Evolutionary conservation across 2,888 invertebrate species (phyloP).

Genomic region (Oligia strigilis): DNA sequence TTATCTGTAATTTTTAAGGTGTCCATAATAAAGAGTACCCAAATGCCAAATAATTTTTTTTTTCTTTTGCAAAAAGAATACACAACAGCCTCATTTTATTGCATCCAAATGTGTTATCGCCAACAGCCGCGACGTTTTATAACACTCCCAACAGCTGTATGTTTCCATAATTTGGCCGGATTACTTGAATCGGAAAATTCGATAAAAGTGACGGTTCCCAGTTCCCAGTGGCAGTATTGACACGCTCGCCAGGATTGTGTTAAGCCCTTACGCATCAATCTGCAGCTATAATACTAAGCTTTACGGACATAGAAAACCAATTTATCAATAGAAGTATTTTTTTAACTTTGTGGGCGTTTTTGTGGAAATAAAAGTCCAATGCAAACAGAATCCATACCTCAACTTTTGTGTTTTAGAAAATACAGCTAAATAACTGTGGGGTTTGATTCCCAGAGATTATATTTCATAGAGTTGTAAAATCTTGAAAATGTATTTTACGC

Average conservation of each 20-base stretch:
- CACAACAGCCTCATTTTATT: neutral
- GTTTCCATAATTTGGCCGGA: conserved; percentile 52
- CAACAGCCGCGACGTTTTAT: neutral
- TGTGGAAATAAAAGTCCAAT: neutral
- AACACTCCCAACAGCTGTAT: neutral
- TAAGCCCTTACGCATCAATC: conserved; percentile 27
- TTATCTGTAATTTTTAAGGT: too few species aligned
- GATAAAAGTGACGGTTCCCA: conserved; percentile 58
- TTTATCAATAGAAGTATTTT: conserved; percentile 10
- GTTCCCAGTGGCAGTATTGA: conserved; percentile 31
- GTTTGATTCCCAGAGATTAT: too few species aligned
- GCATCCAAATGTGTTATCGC: too few species aligned
- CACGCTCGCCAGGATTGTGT: conserved; percentile 40
- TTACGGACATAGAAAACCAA: conserved; percentile 31
- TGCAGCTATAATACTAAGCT: conserved; percentile 9
- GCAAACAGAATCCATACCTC: neutral
- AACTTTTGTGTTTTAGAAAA: neutral
- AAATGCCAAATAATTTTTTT: too few species aligned
- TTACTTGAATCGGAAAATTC: conserved; percentile 68
- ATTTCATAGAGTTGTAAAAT: too few species aligned
- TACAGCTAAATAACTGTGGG: neutral
- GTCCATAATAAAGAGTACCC: too few species aligned
- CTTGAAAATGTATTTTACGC: too few species aligned
- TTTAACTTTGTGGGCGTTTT: neutral
- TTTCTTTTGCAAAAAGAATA: too few species aligned